Conservation (phyloP, 2,888 invertebrate species). For the Clanis bilineata region DNA sequence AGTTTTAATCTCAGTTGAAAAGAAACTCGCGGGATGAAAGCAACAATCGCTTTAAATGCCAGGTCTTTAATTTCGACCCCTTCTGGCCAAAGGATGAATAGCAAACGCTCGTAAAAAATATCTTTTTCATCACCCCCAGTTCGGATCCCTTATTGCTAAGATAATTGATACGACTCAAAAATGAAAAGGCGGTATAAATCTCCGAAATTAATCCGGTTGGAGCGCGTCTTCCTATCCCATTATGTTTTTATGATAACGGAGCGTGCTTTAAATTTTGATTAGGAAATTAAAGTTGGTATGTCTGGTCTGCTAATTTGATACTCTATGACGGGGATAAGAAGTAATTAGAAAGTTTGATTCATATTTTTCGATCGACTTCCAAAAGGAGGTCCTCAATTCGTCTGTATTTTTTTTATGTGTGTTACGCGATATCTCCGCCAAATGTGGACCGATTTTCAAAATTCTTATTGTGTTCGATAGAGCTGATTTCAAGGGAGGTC, state of each 20-base stretch:
- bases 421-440: too few relatives aligned
- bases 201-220: slow-evolving; percentile 17
- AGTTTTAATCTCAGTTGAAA: slow-evolving; percentile 44
- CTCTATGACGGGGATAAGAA: background rate
- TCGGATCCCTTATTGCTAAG: slow-evolving; percentile 35
- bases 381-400: too few relatives aligned
- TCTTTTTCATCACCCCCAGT: slow-evolving; percentile 43
- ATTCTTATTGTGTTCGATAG: too few relatives aligned
- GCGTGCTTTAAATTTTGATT: slow-evolving; percentile 8
- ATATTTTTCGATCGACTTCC: too few relatives aligned
- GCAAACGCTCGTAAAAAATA: slow-evolving; percentile 35
- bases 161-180: slow-evolving; percentile 40
- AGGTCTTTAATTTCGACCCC: slow-evolving; percentile 53
- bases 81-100: slow-evolving; percentile 47
- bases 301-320: background rate
- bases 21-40: slow-evolving; percentile 31
- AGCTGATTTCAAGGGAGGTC: too few relatives aligned
- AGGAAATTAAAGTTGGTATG: background rate
- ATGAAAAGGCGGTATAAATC: slow-evolving; percentile 23
- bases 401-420: too few relatives aligned
- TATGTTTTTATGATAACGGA: slow-evolving; percentile 14
- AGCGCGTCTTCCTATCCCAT: slow-evolving; percentile 4
- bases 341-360: background rate
- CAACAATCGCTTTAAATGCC: slow-evolving; percentile 53
- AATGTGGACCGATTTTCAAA: too few relatives aligned